Evolutionary conservation across 2,113 vertebrate genomes (phyloP), one percentile per base, ranked within the genome.

Genomic region (Bucco capensis): DNA sequence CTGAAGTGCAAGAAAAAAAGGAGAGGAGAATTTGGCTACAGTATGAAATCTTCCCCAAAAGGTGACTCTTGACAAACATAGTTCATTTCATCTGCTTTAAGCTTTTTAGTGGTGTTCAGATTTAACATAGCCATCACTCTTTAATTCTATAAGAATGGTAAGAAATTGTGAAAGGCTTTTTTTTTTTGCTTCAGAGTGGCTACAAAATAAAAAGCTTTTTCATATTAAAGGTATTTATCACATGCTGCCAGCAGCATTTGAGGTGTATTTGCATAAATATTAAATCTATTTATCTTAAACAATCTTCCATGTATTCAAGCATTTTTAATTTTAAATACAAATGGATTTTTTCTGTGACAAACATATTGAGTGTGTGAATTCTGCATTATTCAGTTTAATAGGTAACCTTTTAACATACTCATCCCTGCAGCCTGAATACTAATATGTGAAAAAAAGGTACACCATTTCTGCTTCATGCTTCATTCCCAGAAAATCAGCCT

Each of bases 221-320:
- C 16, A 8, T 89, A 93, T 95, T 95, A 89, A 94, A 94, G 17
- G 33, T 90, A 95, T 92, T 95, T 96, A 92, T 96, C 88, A 96
- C 47, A 30, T 81, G 87, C 78, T 70, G 56, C 25, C 74, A 92
- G 35, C 9, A 90, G 27, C 49, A 83, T 93, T 85, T 91, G 24
- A 95, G 92, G 47, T 28, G 6, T 31, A 83, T 82, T 79, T 91
- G 90, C 71, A 91, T 91, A 95, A 97, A 89, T 91, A 91, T 77
- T 89, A 75, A 87, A 58, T 89, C 73, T 86, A 58, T 92, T 96
- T 88, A 89, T 94, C 75, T 92, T 90, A 96, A 95, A 85, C 37
- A 7, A 54, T 82, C 31, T 47, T 79, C 83, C 35, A 37, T 50
- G 17, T 69, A 65, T 50, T 40, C 5, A 16, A 85, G 47, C 64